Evolutionary conservation across 1,140 invertebrate species (phyloP).

Genomic region (Drosophila tristis): DNA sequence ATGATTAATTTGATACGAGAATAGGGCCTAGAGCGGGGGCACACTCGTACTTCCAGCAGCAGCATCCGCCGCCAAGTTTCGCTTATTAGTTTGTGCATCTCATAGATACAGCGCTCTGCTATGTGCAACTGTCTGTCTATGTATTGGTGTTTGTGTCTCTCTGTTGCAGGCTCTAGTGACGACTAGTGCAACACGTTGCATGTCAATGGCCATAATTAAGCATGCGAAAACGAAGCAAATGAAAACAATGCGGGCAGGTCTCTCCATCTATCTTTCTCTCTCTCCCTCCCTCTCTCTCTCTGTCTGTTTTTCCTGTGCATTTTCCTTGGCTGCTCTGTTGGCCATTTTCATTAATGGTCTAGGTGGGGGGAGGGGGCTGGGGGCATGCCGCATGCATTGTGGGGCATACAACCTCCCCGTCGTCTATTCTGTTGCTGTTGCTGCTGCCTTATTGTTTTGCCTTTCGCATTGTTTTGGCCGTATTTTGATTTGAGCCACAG

Average conservation of each 20-base stretch:
- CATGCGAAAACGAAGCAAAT: conserved; percentile 78
- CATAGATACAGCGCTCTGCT: conserved; percentile 26
- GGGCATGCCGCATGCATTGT: conserved; percentile 36
- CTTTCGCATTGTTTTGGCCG: conserved; percentile 69
- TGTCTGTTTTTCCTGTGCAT: conserved; percentile 27
- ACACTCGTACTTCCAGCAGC: conserved; percentile 20
- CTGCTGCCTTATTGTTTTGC: conserved; percentile 57
- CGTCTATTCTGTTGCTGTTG: conserved; percentile 4
- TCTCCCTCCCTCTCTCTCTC: background rate
- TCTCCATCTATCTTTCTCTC: conserved; percentile 2
- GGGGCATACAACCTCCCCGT: conserved; percentile 25
- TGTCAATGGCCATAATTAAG: conserved; percentile 81
- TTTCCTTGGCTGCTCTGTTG: conserved; percentile 57
- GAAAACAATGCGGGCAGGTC: conserved; percentile 73
- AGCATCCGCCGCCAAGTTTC: conserved; percentile 19
- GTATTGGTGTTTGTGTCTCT: background rate
- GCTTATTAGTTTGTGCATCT: conserved; percentile 72
- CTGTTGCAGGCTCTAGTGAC: conserved; percentile 14
- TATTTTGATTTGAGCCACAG: conserved; percentile 79
- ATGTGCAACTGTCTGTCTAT: background rate
- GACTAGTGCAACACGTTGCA: conserved; percentile 75
- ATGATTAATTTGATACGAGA: conserved; percentile 71
- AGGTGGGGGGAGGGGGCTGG: too few relatives aligned
- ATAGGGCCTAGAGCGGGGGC: conserved; percentile 41
- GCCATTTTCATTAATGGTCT: conserved; percentile 79